These are phyloP conservation scores for Cyclina sinensis DNA, from an alignment of 1,140 invertebrate species.

Conservation along the genomic window DNA sequence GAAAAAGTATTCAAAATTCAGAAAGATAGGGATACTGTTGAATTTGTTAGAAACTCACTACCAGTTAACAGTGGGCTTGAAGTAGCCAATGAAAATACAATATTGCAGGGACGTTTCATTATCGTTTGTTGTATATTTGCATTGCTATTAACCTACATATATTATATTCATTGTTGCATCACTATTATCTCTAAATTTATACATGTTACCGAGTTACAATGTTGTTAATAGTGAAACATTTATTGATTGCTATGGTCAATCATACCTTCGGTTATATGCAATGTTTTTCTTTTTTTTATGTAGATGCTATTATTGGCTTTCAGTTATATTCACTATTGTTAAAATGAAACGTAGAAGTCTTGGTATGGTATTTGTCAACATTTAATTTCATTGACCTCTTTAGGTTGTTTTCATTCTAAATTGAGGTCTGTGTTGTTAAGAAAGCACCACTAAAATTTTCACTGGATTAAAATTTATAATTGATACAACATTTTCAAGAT, in stretches of 20 bases:
- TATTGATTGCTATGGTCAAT: slow-evolving; percentile 35
- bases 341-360: not conserved
- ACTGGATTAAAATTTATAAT: too few species aligned
- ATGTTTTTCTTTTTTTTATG: slow-evolving; percentile 13
- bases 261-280: slow-evolving; percentile 33
- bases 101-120: slow-evolving; percentile 45
- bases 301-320: slow-evolving; percentile 14
- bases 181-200: slow-evolving; percentile 20
- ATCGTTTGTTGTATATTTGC: slow-evolving; percentile 40
- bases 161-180: slow-evolving; percentile 28
- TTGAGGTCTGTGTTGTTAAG: too few species aligned
- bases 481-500: too few species aligned
- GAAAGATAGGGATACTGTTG: too few species aligned
- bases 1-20: too few species aligned
- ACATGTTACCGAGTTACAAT: slow-evolving; percentile 10
- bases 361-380: too few species aligned
- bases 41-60: too few species aligned
- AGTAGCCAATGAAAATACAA: slow-evolving; percentile 72
- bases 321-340: not conserved
- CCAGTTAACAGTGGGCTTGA: slow-evolving; percentile 71
- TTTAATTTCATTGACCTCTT: too few species aligned
- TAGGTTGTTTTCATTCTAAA: too few species aligned
- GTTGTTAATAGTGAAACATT: slow-evolving; percentile 7
- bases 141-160: not conserved
- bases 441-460: too few species aligned